A percentile compares a stretch with the other conserved stretches of the same genome.
phyloP scores from a whole-genome alignment of 2,888 invertebrate species.

The Ochropacha duplaris region DNA sequence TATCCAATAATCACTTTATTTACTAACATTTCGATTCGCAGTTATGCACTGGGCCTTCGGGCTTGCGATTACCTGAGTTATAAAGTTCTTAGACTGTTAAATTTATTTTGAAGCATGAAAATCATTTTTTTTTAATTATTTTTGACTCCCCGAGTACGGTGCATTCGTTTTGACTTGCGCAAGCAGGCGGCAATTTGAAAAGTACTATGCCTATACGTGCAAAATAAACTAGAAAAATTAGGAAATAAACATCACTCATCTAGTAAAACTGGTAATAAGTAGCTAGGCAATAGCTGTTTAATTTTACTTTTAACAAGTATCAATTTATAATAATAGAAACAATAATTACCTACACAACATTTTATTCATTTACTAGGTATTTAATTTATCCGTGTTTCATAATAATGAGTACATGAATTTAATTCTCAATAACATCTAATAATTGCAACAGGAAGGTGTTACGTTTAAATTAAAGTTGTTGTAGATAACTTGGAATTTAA shows the following conservation, averaged over 20 bases:
- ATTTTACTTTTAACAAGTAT: too few relatives aligned
- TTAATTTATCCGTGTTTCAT: background rate
- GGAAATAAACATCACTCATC: background rate
- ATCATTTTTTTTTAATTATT: too few relatives aligned
- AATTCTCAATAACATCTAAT: background rate
- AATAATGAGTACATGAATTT: slow-evolving; percentile 1
- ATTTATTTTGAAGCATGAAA: too few relatives aligned
- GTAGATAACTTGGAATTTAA: slow-evolving; percentile 8
- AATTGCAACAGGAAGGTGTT: background rate
- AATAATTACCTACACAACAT: background rate
- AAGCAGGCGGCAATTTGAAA: too few relatives aligned
- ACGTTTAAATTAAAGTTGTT: slow-evolving; percentile 7
- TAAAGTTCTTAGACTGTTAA: too few relatives aligned
- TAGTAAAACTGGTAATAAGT: background rate
- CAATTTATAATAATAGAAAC: background rate
- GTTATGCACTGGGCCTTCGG: too few relatives aligned
- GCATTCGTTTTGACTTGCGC: too few relatives aligned
- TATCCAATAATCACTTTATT: background rate
- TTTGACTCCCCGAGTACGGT: too few relatives aligned
- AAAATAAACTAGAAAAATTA: too few relatives aligned
- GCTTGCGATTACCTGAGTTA: too few relatives aligned
- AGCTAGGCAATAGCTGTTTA: too few relatives aligned
- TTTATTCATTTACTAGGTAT: background rate
- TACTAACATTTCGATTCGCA: background rate
- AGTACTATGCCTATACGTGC: too few relatives aligned